Evolutionary conservation across 1,140 invertebrate species (phyloP).

Genomic region (Heterodera carotae): DNA sequence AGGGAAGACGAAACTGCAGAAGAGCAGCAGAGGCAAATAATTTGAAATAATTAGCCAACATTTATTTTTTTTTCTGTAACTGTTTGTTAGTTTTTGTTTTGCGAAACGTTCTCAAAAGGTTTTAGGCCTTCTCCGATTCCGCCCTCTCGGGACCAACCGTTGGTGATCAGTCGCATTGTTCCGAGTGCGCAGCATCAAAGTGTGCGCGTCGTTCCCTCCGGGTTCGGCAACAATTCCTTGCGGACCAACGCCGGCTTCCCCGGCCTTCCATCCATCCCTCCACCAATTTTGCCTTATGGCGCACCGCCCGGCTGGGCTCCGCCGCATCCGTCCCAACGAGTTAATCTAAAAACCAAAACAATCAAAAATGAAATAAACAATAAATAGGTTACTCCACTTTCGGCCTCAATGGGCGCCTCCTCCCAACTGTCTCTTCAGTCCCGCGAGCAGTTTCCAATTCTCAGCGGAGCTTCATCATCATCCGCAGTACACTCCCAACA

Average conservation of each 20-base stretch:
- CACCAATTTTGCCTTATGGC: slow-evolving; percentile 30
- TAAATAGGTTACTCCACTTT: not conserved
- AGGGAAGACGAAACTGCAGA: slow-evolving; percentile 8
- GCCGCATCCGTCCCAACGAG: not conserved
- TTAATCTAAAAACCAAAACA: not conserved
- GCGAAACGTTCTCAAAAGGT: slow-evolving; percentile 12
- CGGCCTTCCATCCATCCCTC: slow-evolving; percentile 1
- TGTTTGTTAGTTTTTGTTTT: not conserved
- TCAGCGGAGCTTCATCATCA: slow-evolving; percentile 11
- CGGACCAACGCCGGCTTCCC: slow-evolving; percentile 35
- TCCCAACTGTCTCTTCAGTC: slow-evolving; percentile 32
- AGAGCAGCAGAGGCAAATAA: slow-evolving; percentile 11
- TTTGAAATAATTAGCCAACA: no score
- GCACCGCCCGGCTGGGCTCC: slow-evolving; percentile 30
- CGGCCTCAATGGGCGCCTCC: not conserved
- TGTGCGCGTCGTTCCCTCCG: slow-evolving; percentile 28
- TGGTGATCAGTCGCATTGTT: slow-evolving; percentile 32
- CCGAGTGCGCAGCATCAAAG: slow-evolving; percentile 43
- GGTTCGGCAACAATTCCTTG: slow-evolving; percentile 14
- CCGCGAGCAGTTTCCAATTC: slow-evolving; percentile 37
- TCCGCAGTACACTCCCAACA: not conserved
- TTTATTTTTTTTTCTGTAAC: no score
- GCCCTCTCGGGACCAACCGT: not conserved
- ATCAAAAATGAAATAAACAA: no score
- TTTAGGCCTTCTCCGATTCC: slow-evolving; percentile 1